A percentile compares a stretch with the other conserved stretches of the same genome.
Conservation (phyloP, 53 echinoderm and acorn worm genomes). For the Holothuria leucospilota region DNA sequence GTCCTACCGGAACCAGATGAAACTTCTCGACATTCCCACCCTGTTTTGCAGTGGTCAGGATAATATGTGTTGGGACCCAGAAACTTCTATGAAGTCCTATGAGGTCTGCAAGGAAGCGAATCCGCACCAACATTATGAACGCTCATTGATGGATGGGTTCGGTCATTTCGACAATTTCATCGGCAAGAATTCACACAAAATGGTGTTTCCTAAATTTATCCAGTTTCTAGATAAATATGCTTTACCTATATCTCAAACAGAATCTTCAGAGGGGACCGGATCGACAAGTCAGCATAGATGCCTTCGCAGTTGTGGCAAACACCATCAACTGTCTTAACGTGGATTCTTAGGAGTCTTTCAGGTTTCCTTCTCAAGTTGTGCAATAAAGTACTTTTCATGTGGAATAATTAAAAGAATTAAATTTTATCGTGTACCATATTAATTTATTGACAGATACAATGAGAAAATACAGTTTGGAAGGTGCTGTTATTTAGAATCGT, state of each 20-base stretch:
- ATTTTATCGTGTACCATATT: too few species aligned
- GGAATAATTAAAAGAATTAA: too few species aligned
- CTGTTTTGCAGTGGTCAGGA: slow-evolving; percentile 62
- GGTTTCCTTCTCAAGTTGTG: too few species aligned
- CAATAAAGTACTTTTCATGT: too few species aligned
- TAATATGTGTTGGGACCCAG: slow-evolving; percentile 63
- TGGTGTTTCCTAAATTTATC: slow-evolving; percentile 66
- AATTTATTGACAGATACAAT: too few species aligned
- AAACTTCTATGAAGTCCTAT: slow-evolving; percentile 52
- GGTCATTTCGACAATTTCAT: slow-evolving; percentile 75
- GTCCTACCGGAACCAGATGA: slow-evolving; percentile 59
- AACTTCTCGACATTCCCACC: slow-evolving; percentile 59
- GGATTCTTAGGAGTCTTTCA: too few species aligned
- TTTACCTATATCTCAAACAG: neutral
- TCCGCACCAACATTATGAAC: slow-evolving; percentile 62
- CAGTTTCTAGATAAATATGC: slow-evolving; percentile 70
- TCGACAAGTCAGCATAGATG: neutral
- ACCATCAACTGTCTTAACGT: neutral
- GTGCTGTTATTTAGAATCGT: too few species aligned
- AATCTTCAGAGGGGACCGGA: neutral
- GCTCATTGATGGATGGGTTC: slow-evolving; percentile 56
- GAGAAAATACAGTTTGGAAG: too few species aligned
- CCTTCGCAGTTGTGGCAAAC: slow-evolving; percentile 34
- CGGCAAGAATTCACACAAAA: slow-evolving; percentile 49
- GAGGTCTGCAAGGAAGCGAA: slow-evolving; percentile 65